Evolutionary conservation across 2,113 vertebrate genomes (phyloP).

Genomic region (Diglossa brunneiventris): DNA sequence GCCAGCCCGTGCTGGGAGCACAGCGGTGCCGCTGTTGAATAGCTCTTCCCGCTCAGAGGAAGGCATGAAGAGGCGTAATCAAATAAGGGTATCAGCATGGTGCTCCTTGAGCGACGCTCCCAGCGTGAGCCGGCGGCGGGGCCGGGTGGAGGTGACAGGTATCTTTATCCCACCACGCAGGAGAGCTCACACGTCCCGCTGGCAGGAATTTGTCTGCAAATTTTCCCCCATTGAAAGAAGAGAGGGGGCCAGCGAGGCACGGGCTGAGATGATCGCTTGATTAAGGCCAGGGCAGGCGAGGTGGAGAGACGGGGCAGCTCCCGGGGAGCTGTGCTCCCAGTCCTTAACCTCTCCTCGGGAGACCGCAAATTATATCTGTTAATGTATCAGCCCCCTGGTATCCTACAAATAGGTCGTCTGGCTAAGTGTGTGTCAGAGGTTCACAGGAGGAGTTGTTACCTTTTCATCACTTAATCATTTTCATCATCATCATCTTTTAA

Average conservation of each 20-base stretch:
- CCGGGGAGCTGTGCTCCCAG: constrained; percentile 77
- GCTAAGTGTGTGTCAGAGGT: constrained; percentile 48
- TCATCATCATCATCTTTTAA: constrained; percentile 28
- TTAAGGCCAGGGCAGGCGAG: constrained; percentile 83
- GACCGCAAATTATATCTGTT: constrained; percentile 77
- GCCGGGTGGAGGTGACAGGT: constrained; percentile 82
- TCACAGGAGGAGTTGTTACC: not conserved
- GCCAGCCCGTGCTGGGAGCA: constrained; percentile 14
- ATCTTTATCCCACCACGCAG: constrained; percentile 83
- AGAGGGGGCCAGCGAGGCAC: constrained; percentile 79
- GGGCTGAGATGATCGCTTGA: constrained; percentile 92
- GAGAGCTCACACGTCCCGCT: constrained; percentile 82
- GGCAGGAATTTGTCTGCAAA: constrained; percentile 91
- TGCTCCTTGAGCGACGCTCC: constrained; percentile 78
- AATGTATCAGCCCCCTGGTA: constrained; percentile 73
- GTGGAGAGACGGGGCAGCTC: constrained; percentile 73
- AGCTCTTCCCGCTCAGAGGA: constrained; percentile 36
- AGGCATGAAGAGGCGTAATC: constrained; percentile 77
- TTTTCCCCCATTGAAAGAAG: constrained; percentile 82
- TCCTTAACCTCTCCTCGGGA: constrained; percentile 88
- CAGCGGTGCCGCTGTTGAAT: not conserved
- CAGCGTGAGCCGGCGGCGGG: constrained; percentile 73
- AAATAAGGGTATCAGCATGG: constrained; percentile 87
- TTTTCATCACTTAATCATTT: constrained; percentile 46
- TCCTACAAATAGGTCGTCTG: constrained; percentile 60